These are phyloP conservation scores for Rhinatrema bivittatum DNA, from an alignment of 2,797 vertebrate genomes.

Conservation along the genomic window DNA sequence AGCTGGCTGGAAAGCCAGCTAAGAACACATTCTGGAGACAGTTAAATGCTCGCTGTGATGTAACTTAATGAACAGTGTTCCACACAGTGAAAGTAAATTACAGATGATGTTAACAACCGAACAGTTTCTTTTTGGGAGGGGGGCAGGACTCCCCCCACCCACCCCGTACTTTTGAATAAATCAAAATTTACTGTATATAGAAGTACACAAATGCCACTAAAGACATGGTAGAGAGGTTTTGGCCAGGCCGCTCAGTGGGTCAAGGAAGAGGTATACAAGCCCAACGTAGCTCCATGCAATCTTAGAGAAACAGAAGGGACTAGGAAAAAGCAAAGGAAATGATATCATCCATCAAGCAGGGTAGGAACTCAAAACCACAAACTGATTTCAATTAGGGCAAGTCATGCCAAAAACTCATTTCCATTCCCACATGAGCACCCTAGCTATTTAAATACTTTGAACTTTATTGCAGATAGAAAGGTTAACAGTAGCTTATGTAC, in stretches of 20 bases:
- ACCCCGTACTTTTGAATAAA: too few species aligned
- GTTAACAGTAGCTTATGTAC: conserved; percentile 42
- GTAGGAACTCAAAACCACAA: conserved; percentile 59
- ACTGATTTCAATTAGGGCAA: conserved; percentile 66
- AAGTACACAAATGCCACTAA: too few species aligned
- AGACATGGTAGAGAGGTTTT: conserved; percentile 29
- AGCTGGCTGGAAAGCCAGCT: too few species aligned
- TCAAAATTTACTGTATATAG: too few species aligned
- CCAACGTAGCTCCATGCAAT: conserved; percentile 51
- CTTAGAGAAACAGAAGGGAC: conserved; percentile 58
- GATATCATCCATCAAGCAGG: conserved; percentile 63
- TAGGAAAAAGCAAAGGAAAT: conserved; percentile 67
- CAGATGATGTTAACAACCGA: too few species aligned
- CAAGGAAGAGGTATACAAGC: conserved; percentile 48
- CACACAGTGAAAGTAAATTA: too few species aligned
- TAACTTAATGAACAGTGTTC: too few species aligned
- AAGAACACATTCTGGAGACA: too few species aligned
- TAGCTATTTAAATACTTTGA: conserved; percentile 48
- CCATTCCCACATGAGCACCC: conserved; percentile 60
- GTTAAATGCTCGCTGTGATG: too few species aligned
- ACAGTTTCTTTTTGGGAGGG: too few species aligned
- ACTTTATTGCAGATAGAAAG: conserved; percentile 41
- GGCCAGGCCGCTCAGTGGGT: conserved; percentile 45
- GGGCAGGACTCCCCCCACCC: too few species aligned
- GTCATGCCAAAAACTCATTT: conserved; percentile 62